Percentiles rank a stretch among this genome's conserved stretches.
Conservation (phyloP, 1,140 invertebrate genomes). For the Aethina tumida region DNA sequence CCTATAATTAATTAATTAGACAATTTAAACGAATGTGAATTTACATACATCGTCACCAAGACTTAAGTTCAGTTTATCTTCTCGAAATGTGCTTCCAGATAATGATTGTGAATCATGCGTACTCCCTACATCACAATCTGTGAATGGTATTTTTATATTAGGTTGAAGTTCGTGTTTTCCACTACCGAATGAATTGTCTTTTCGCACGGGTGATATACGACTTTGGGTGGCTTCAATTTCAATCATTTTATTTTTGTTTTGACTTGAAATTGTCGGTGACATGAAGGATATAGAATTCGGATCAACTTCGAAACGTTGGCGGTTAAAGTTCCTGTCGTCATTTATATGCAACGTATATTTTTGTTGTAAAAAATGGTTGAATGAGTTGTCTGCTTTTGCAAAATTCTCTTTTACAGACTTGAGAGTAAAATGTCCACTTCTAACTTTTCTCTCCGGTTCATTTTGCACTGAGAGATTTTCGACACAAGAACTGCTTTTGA, state of each 20-base stretch:
- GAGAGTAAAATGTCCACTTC: too few species aligned
- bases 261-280: slow-evolving; percentile 28
- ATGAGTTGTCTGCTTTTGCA: slow-evolving; percentile 6
- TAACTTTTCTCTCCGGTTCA: too few species aligned
- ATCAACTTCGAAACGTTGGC: slow-evolving; percentile 3
- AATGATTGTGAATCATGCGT: background rate
- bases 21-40: too few species aligned
- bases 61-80: too few species aligned
- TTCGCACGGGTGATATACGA: slow-evolving; percentile 22
- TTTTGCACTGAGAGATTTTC: too few species aligned
- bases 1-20: too few species aligned
- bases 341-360: slow-evolving; percentile 3
- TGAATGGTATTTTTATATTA: too few species aligned
- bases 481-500: too few species aligned
- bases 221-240: slow-evolving; percentile 20
- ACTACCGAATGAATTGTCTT: slow-evolving; percentile 17
- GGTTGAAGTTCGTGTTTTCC: background rate
- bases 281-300: slow-evolving; percentile 23
- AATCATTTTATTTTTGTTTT: slow-evolving; percentile 26
- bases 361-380: slow-evolving; percentile 11
- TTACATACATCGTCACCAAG: too few species aligned
- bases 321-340: background rate
- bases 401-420: slow-evolving; percentile 11
- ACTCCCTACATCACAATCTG: background rate
- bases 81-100: background rate